Base-by-base conservation (phyloP, 2,113 vertebrate species). In the Crotophaga sulcirostris region DNA sequence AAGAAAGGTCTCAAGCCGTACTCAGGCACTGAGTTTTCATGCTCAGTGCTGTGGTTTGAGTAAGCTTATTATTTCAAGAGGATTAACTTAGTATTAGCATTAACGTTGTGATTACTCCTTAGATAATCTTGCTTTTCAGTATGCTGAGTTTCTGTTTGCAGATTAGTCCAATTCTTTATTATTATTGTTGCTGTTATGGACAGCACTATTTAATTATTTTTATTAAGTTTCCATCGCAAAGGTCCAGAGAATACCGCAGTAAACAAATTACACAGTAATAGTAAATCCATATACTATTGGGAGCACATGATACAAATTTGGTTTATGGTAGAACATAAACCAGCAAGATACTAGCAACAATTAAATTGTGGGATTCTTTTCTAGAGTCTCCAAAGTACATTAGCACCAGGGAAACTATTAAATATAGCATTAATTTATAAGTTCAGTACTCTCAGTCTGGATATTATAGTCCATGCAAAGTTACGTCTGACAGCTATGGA, bases 51-150 rank as follows among this genome's bases (percentile, higher is more conserved):
- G 25, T 9, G 13, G 66, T 62, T 25, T 70, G 52, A 66, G 36
- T n/a, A 82, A 94, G n/a, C 33, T 77, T 63, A 42, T 82, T 76
- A 72, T 93, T 94, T 91, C 74, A 72, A 83, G 49, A 87, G 25
- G 42, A 94, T 94, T 78, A 72, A 44, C 11, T 51, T 63, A 26
- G 19, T 78, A 89, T 87, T 91, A 89, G 23, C 51, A 70, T 75
- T 36, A 84, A 75, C 26, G 44, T 7, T 33, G 49, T 49, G 54
- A 63, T 90, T 91, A 52, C 14, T 87, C 74, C 42, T 94, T 73
- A 60, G 36, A 68, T 47, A 68, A 85, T 52, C 64, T 47, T 82
- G 33, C 45, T 78, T 83, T 91, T 89, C 56, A 79, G 29, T 60
- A 68, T 49, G 47, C 42, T 29, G 38, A 33, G 31, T 76, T 76